A percentile compares a stretch with the other conserved stretches of the same genome.
phyloP scores from a whole-genome alignment of 2,888 invertebrate genomes.

The Apoderus coryli region DNA sequence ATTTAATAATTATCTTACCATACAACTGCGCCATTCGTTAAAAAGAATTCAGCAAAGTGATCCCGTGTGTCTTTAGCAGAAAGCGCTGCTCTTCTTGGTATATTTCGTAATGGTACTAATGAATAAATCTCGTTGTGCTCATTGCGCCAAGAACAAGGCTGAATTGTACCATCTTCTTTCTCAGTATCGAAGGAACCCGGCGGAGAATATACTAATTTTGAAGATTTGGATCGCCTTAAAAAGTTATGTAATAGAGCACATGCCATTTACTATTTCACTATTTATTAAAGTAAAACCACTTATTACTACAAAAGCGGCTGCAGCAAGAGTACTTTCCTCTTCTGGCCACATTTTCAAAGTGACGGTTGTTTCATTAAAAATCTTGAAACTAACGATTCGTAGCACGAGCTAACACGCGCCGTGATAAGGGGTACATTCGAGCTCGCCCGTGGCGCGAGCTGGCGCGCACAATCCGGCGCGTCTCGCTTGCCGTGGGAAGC shows the following conservation, averaged over 20 bases:
- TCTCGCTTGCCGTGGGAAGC: no score
- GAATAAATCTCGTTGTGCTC: constrained; percentile 3
- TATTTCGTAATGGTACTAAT: constrained; percentile 1
- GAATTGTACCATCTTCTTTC: constrained; percentile 4
- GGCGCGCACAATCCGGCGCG: no score
- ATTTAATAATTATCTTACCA: constrained; percentile 9
- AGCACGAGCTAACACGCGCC: no score
- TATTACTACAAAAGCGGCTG: no score
- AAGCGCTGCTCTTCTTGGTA: constrained; percentile 7
- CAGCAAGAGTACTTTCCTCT: no score
- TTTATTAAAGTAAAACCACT: no score
- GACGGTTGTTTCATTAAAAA: no score
- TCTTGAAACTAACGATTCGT: no score
- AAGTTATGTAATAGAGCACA: constrained; percentile 11
- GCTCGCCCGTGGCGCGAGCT: no score
- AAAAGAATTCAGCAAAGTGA: constrained; percentile 10
- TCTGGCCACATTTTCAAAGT: no score
- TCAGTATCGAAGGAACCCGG: constrained; percentile 11
- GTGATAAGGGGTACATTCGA: no score
- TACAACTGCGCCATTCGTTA: constrained; percentile 8
- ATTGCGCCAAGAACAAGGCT: constrained; percentile 9
- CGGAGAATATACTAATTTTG: constrained; percentile 7
- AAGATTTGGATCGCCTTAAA: constrained; percentile 10
- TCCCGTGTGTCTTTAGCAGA: constrained; percentile 8
- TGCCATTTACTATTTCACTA: no score